Percentiles rank a stretch among this genome's conserved stretches.
Conservation (phyloP, 2,797 vertebrate species). For the Melanogrammus aeglefinus region DNA sequence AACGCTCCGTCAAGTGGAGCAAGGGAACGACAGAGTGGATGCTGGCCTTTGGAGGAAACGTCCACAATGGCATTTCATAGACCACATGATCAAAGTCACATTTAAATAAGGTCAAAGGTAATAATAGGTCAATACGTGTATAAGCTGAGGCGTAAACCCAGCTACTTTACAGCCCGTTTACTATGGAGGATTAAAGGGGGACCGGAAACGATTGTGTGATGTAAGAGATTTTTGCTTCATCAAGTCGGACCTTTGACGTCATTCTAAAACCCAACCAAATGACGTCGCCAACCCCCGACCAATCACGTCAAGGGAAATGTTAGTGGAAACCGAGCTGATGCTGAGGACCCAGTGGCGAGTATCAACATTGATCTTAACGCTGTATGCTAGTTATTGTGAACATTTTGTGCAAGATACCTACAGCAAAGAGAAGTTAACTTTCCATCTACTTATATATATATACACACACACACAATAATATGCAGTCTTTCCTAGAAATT, state of each 20-base stretch:
- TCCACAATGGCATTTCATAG: not conserved
- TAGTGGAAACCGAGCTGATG: not conserved
- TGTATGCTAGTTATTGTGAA: not conserved
- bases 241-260: no score
- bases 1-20: not conserved
- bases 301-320: not conserved
- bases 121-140: not conserved
- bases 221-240: no score
- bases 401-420: not conserved
- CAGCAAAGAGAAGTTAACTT: constrained; percentile 2
- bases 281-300: not conserved
- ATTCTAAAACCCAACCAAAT: no score
- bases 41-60: not conserved
- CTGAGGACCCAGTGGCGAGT: not conserved
- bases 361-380: not conserved
- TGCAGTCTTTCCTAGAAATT: not conserved
- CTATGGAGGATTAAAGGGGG: not conserved
- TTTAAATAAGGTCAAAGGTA: not conserved
- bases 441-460: not conserved
- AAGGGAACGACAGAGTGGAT: not conserved
- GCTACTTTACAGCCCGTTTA: not conserved
- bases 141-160: not conserved
- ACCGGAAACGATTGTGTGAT: not conserved
- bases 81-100: not conserved
- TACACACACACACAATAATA: not conserved